Conservation (phyloP, 53 echinoderm and acorn worm genomes). For the Antedon mediterranea region DNA sequence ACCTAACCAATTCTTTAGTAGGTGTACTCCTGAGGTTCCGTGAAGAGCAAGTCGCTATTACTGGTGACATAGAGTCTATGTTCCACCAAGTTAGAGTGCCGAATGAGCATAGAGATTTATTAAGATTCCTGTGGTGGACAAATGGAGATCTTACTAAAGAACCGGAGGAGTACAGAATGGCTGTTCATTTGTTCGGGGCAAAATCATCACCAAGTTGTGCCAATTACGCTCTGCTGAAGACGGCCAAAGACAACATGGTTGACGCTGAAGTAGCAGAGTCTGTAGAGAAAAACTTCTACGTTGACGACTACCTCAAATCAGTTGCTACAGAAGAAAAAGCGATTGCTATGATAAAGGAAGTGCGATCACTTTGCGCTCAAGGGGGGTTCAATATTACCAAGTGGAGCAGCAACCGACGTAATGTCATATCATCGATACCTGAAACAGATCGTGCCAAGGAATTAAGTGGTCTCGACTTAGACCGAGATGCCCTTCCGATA, state of each 20-base stretch:
- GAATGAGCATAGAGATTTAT: neutral
- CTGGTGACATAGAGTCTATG: conserved; percentile 54
- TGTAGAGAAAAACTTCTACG: conserved; percentile 14
- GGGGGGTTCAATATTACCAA: conserved; percentile 35
- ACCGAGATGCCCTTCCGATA: conserved; percentile 15
- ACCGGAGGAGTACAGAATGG: conserved; percentile 10
- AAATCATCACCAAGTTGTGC: conserved; percentile 14
- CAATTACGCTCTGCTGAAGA: conserved; percentile 6
- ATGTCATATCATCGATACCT: conserved; percentile 28
- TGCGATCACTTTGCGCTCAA: conserved; percentile 6
- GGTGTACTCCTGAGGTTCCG: conserved; percentile 37
- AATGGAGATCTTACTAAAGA: conserved; percentile 4
- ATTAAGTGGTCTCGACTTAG: conserved; percentile 20
- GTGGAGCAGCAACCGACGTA: conserved; percentile 23
- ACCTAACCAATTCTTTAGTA: conserved; percentile 35
- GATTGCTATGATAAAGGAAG: neutral
- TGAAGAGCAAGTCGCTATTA: conserved; percentile 30
- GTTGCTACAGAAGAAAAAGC: conserved; percentile 14
- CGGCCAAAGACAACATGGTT: conserved; percentile 8
- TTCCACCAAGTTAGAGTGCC: conserved; percentile 48
- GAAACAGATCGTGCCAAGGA: conserved; percentile 29
- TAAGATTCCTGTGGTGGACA: conserved; percentile 16
- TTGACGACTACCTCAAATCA: conserved; percentile 24
- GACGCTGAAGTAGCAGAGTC: neutral
- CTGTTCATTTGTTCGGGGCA: conserved; percentile 19